Evolutionary conservation across 2,888 invertebrate species (phyloP), one percentile per base, ranked within the genome.

Genomic region (Andrena flavipes): DNA sequence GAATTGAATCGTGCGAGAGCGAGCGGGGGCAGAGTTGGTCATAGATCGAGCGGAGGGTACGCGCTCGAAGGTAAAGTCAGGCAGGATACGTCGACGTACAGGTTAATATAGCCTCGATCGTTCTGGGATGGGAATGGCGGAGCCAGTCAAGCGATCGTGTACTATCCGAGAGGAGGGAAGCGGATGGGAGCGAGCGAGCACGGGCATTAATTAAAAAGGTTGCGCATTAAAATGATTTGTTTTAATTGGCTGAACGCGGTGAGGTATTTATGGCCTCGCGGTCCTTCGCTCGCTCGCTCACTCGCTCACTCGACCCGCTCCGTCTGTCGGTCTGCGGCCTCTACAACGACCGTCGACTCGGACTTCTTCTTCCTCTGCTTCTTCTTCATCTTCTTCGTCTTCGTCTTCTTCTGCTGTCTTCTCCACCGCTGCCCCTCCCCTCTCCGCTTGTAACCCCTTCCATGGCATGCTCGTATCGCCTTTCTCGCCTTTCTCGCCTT

Each of bases 181-280:
- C 89, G 87, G 92, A 91, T 89, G 91, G 91, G 91, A 90, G 91
- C 87, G 92, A 92, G 89, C 90, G 89, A 91, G 91, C 92, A 90
- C 91, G 92, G 89, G 92, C 93, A 94, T 93, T 94, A 94, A 94
- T 94, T 94, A 94, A 93, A 93, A 94, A 94, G 93, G 93, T 93
- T 93, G 93, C 92, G 93, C 93, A 93, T 94, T 93, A 94, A 94
- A 94, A 94, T 94, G 94, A 93, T 94, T 94, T 94, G 94, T 93
- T 94, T 94, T 94, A 94, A 94, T 94, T 94, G 93, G 93, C 92
- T 92, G 93, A 93, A 92, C 93, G 92, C 91, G 91, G 91, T 92
- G 93, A 94, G 93, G 93, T 93, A 94, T 93, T 94, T 93, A 93
- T 92, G 93, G 92, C 92, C 91, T 89, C 91, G 90, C 91, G 90